Conservation (phyloP, 2,888 invertebrate genomes). For the Bimastos eiseni region DNA sequence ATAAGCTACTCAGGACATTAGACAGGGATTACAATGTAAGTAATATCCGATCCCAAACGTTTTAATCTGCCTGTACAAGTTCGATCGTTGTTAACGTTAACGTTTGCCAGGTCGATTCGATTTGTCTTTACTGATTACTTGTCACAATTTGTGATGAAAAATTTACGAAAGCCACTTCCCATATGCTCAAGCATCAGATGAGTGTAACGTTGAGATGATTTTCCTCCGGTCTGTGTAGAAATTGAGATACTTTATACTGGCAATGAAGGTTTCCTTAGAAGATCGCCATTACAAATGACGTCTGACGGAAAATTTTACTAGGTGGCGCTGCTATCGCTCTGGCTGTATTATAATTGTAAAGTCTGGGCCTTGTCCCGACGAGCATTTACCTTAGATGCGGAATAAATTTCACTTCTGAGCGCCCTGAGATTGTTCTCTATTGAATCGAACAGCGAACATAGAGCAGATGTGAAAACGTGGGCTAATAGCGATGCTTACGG, state of each 20-base stretch:
- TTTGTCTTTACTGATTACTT: background rate
- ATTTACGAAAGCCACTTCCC: background rate
- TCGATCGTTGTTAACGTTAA: background rate
- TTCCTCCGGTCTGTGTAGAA: background rate
- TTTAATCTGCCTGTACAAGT: background rate
- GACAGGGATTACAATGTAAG: constrained; percentile 98
- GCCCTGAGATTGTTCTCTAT: background rate
- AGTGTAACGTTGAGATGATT: background rate
- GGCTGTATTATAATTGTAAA: background rate
- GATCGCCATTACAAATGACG: constrained; percentile 7
- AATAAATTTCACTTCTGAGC: background rate
- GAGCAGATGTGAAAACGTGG: background rate
- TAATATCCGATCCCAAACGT: background rate
- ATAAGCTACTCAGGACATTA: constrained; percentile 92
- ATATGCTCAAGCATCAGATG: background rate
- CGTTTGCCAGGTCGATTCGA: constrained; percentile 13
- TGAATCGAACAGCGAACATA: background rate
- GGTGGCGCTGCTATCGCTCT: background rate
- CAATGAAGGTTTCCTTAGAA: background rate
- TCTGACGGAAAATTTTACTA: background rate
- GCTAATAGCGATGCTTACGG: background rate
- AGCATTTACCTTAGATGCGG: background rate
- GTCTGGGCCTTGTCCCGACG: background rate
- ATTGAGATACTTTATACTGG: background rate
- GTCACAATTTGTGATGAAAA: background rate